A percentile compares a stretch with the other conserved stretches of the same genome.
Conservation (phyloP, 2,888 invertebrate species). For the Proisotoma minuta region DNA sequence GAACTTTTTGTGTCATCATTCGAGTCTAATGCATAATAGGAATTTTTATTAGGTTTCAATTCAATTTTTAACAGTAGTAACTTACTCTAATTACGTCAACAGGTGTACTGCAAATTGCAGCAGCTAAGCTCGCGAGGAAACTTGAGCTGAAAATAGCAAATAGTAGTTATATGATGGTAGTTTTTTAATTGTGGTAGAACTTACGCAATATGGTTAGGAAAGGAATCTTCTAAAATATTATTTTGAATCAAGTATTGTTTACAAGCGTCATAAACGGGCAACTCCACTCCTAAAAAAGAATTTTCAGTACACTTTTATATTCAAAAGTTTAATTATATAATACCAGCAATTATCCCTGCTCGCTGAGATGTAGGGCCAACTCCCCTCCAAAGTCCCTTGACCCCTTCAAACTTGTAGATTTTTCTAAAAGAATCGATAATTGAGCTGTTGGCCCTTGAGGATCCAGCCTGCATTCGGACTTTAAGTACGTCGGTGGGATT, state of each 20-base stretch:
- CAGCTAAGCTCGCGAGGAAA: conserved; percentile 84
- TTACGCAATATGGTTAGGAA: conserved; percentile 81
- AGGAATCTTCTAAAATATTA: conserved; percentile 59
- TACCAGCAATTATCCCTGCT: conserved; percentile 87
- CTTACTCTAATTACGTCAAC: conserved; percentile 88
- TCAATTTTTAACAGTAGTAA: conserved; percentile 51
- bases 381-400: conserved; percentile 83
- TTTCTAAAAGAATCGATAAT: conserved; percentile 74
- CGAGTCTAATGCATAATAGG: conserved; percentile 66
- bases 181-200: conserved; percentile 51
- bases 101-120: conserved; percentile 89
- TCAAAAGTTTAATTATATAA: too few species aligned
- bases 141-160: conserved; percentile 70
- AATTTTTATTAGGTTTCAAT: not conserved
- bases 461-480: conserved; percentile 83
- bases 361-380: conserved; percentile 88
- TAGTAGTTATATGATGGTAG: not conserved
- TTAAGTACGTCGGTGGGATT: conserved; percentile 95
- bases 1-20: conserved; percentile 77
- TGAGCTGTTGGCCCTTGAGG: conserved; percentile 51
- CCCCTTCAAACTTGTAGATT: conserved; percentile 77
- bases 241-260: conserved; percentile 58
- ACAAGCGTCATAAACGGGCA: conserved; percentile 87
- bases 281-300: too few species aligned
- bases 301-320: too few species aligned